Evolutionary conservation across 2,113 vertebrate species (phyloP).

Genomic region (Penelope pileata): DNA sequence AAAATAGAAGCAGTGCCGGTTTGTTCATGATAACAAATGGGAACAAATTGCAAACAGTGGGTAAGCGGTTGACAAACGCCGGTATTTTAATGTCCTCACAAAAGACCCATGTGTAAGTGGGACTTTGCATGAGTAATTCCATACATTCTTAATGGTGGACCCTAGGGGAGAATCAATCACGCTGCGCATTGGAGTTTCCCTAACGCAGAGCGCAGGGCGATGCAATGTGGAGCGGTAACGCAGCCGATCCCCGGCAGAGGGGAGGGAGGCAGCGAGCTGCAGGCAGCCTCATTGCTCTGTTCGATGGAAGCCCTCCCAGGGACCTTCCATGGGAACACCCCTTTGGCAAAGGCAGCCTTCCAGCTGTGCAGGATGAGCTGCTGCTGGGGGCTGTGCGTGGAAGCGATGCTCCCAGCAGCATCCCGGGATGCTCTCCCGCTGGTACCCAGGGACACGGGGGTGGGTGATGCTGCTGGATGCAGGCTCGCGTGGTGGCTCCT

Average conservation of each 20-base stretch:
- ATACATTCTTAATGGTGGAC: slow-evolving; percentile 20
- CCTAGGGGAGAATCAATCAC: slow-evolving; percentile 29
- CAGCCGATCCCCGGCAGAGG: neutral
- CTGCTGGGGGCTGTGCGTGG: fast-evolving
- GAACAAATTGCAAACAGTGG: neutral
- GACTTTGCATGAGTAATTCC: slow-evolving; percentile 48
- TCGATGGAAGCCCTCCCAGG: fast-evolving
- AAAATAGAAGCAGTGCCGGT: neutral
- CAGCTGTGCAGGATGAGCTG: too few species aligned
- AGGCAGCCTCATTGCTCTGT: neutral
- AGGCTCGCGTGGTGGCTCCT: neutral
- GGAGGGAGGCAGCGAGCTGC: neutral
- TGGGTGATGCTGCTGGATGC: too few species aligned
- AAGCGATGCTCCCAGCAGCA: neutral
- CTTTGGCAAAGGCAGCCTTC: neutral
- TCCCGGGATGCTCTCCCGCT: fast-evolving
- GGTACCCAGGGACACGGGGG: neutral
- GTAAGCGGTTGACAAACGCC: neutral
- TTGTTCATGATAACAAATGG: neutral
- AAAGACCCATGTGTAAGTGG: neutral
- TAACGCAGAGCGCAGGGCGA: neutral
- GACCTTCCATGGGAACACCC: neutral
- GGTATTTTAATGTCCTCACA: neutral
- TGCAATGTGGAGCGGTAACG: neutral
- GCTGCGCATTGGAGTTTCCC: neutral